Evolutionary conservation across 2,888 invertebrate genomes (phyloP), one percentile per base, ranked within the genome.

Genomic region (Tigriopus californicus): DNA sequence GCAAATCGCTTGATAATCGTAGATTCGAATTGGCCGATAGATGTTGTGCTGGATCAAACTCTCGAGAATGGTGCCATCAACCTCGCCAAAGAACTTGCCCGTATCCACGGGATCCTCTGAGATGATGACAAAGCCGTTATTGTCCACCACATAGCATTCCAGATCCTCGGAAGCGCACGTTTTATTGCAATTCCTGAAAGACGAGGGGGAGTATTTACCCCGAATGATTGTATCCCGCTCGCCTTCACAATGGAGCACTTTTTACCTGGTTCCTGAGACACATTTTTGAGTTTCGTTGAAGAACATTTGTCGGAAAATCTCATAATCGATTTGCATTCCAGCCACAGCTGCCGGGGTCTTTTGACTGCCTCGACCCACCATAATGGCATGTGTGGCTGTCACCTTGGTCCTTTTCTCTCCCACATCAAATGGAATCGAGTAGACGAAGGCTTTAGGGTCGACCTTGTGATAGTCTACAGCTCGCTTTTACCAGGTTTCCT

Each of bases 31-130:
- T 69, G 86, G 84, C 67, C 85, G 85, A 71, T 88, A 91, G 67
- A 91, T 89, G 63, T 84, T 79, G 68, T 88, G 88, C 68, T 90
- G 87, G 0, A 91, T 89, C 58, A 90, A 72, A 0, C 88, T 71
- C 59, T 90, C 88, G 88, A 91, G 89, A 62, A 91, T 88, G 13
- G 89, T 89, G 20, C 89, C 89, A 70, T 92, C 91, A 47, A 91
- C 84, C 72, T 90, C 88, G 0, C 92, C 94, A 67, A 92, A 92
- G 73, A 94, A 94, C 67, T 83, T 79, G 1, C 92, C 92, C 1
- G 88, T 88, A 67, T 91, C 86, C 47, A 85, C 80, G 41, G 79
- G 77, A 64, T 84, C 83, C 71, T 91, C 89, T 0, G 90, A 90
- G 44, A 90, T 80, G 58, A 94, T 83, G 57, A 94, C 84, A 70